phyloP scores from a whole-genome alignment of 2,113 vertebrate genomes.

The Thryonomys swinderianus region DNA sequence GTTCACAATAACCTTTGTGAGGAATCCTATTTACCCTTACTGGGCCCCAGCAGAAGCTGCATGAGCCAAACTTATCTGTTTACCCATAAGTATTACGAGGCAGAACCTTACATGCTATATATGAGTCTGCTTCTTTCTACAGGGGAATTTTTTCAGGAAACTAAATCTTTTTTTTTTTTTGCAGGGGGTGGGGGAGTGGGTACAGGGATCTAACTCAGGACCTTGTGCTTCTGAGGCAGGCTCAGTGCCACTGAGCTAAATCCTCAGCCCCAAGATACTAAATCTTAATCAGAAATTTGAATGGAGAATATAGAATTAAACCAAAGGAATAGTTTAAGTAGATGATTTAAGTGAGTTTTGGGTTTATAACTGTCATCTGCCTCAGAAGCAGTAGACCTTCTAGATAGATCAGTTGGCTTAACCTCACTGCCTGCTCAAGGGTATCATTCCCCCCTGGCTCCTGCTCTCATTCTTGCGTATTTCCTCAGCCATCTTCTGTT shows the following conservation, averaged over 20 bases:
- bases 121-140: background rate
- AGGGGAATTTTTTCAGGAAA: conserved; percentile 10
- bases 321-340: background rate
- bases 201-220: no score
- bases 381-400: background rate
- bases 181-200: no score
- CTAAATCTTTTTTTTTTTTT: no score
- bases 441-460: background rate
- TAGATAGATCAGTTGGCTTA: background rate
- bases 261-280: background rate
- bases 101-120: background rate
- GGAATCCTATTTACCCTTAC: background rate
- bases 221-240: no score
- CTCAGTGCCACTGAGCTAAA: no score
- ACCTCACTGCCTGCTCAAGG: background rate
- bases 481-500: background rate
- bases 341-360: background rate
- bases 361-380: background rate
- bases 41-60: background rate
- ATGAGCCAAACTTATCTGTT: background rate
- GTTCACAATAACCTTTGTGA: background rate
- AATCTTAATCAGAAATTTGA: background rate
- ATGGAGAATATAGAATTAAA: background rate
- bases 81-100: background rate
- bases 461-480: background rate